phyloP scores from a whole-genome alignment of 2,888 invertebrate species.

The Pharmacophagus antenor region DNA sequence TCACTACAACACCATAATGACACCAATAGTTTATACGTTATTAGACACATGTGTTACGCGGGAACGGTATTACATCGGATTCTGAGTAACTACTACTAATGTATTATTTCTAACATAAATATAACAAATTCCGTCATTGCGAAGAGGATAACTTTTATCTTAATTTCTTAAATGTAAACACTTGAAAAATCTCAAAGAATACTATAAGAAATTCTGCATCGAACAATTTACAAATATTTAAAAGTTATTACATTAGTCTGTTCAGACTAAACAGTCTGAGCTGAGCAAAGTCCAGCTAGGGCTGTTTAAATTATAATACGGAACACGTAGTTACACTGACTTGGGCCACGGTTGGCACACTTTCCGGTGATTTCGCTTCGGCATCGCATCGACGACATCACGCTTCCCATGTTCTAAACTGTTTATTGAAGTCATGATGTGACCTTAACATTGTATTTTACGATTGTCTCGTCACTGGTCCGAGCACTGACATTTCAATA shows the following conservation, averaged over 20 bases:
- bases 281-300: not conserved
- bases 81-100: slow-evolving; percentile 50
- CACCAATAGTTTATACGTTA: slow-evolving; percentile 37
- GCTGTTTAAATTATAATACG: slow-evolving; percentile 12
- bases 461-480: slow-evolving; percentile 78
- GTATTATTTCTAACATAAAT: slow-evolving; percentile 50
- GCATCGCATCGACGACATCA: slow-evolving; percentile 67
- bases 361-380: slow-evolving; percentile 65
- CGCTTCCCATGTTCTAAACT: slow-evolving; percentile 75
- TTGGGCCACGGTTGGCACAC: slow-evolving; percentile 69
- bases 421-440: slow-evolving; percentile 80
- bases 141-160: not conserved
- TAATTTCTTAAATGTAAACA: not conserved
- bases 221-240: not conserved
- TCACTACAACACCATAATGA: slow-evolving; percentile 32
- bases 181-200: not conserved
- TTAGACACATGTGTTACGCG: slow-evolving; percentile 68
- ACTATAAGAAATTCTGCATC: not conserved
- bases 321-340: slow-evolving; percentile 53
- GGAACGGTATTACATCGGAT: slow-evolving; percentile 49
- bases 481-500: slow-evolving; percentile 78
- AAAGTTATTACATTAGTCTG: too few relatives aligned
- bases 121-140: not conserved
- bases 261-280: not conserved
- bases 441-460: slow-evolving; percentile 80